A percentile compares a stretch with the other conserved stretches of the same genome.
Conservation (phyloP, 2,113 vertebrate genomes). For the Chlorodrepanis virens region DNA sequence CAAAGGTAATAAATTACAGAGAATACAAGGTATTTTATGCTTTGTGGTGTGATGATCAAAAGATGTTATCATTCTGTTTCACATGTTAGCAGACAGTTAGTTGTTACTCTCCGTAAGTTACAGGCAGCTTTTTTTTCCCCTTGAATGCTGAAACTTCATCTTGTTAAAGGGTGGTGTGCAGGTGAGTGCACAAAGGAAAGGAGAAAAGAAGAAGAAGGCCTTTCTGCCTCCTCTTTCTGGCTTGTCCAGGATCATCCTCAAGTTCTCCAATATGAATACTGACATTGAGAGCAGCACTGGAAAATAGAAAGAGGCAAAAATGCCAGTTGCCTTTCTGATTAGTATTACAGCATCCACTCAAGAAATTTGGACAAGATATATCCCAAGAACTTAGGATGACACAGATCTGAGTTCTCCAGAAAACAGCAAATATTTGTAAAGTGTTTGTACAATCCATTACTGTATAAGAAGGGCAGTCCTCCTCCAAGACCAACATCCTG, state of each 20-base stretch:
- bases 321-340: not conserved
- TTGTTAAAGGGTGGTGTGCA: not conserved
- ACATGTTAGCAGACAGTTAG: conserved; percentile 13
- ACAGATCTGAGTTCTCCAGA: not conserved
- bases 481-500: not conserved
- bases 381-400: not conserved
- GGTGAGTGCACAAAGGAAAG: not conserved
- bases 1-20: conserved; percentile 28
- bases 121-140: not conserved
- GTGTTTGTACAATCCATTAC: not conserved
- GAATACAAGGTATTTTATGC: conserved; percentile 3
- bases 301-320: not conserved
- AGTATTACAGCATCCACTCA: not conserved
- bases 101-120: not conserved
- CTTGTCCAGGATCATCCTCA: not conserved
- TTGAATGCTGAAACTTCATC: not conserved
- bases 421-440: not conserved
- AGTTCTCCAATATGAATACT: not conserved
- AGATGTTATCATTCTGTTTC: not conserved
- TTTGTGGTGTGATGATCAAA: conserved; percentile 57
- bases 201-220: not conserved
- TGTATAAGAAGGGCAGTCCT: not conserved
- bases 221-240: not conserved
- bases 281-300: not conserved
- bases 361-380: not conserved